Base-by-base conservation (phyloP, 2,113 vertebrate genomes). In the Morone saxatilis region DNA sequence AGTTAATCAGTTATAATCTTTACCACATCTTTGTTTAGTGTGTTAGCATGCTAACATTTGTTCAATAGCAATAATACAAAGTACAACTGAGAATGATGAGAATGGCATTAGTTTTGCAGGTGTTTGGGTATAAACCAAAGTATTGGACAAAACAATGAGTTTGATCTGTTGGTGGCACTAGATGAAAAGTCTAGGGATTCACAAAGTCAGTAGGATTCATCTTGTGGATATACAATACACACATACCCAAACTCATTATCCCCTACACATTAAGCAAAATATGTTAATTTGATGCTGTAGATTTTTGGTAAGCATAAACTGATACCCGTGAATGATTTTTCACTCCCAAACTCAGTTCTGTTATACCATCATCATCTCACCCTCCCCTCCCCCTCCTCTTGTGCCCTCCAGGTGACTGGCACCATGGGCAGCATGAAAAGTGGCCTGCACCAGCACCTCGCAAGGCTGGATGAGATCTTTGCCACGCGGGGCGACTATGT, bases 391-490 rank as follows among this genome's bases (percentile, higher is more conserved):
- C 12, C n/a, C 41, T 45, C 19, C 48, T 72, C 43, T 25, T 0
- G 0, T 41, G 6, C 41, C 48, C 57, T 60, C 0, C 91, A 99
- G 98, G 97, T 98, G 1, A 96, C 91, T 0, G 89, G 91, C 71
- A 97, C 96, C 72, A 95, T 95, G 57, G 91, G 91, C 71, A 95
- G 93, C 88, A 96, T 99, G 97, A 89, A 87, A 79, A 94, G 89
- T 1, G 94, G 92, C 11, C 90, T 99, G 62, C 97, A 97, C 78
- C 96, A 96, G 91, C 97, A 97, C 88, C 90, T 99, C 67, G 96
- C 88, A 0, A 93, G 95, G 59, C 93, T 99, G 89, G 95, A 96
- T 0, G 98, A 99, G 96, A 96, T 98, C 87, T 96, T 99, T 6
- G 97, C 98, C 1, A 40, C 94, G 0, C 95, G 96, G 7, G 93